Evolutionary conservation across 2,888 invertebrate genomes (phyloP).

Genomic region (Athalia rosae): DNA sequence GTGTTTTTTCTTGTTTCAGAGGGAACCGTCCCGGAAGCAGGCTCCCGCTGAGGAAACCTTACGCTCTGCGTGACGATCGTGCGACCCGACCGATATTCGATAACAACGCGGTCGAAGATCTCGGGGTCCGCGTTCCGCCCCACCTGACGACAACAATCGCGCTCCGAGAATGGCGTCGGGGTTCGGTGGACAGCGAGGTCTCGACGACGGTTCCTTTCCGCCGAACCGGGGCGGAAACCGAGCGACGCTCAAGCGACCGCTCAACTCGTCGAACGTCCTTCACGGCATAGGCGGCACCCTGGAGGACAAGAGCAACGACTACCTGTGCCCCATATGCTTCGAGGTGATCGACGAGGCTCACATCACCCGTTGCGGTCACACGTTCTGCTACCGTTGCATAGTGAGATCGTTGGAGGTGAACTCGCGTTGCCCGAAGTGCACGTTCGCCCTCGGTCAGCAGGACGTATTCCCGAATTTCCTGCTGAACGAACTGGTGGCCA

Average conservation of each 20-base stretch:
- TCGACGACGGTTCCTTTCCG: slow-evolving; percentile 14
- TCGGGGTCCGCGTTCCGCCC: background rate
- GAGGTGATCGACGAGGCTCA: slow-evolving; percentile 92
- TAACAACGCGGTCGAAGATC: too few relatives aligned
- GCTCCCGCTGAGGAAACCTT: too few relatives aligned
- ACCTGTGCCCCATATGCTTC: slow-evolving; percentile 89
- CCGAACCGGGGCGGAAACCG: slow-evolving; percentile 68
- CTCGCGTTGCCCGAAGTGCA: slow-evolving; percentile 90
- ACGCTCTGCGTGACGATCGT: too few relatives aligned
- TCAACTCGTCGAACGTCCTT: slow-evolving; percentile 72
- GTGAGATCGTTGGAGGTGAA: slow-evolving; percentile 79
- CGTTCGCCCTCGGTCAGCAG: slow-evolving; percentile 80
- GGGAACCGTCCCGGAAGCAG: too few relatives aligned
- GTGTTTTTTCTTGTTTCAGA: too few relatives aligned
- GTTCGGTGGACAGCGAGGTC: background rate
- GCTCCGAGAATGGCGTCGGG: slow-evolving; percentile 11
- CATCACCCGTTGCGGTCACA: slow-evolving; percentile 94
- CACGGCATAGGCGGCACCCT: slow-evolving; percentile 79
- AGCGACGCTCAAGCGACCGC: slow-evolving; percentile 74
- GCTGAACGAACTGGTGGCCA: slow-evolving; percentile 86
- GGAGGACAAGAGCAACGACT: slow-evolving; percentile 82
- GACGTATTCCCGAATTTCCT: slow-evolving; percentile 92
- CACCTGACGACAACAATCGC: background rate
- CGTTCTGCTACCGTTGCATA: slow-evolving; percentile 92
- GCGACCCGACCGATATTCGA: too few relatives aligned